A percentile compares a stretch with the other conserved stretches of the same genome.
These are phyloP conservation scores for Eurytoma adleriae DNA, from an alignment of 2,888 invertebrate genomes.

Conservation along the genomic window DNA sequence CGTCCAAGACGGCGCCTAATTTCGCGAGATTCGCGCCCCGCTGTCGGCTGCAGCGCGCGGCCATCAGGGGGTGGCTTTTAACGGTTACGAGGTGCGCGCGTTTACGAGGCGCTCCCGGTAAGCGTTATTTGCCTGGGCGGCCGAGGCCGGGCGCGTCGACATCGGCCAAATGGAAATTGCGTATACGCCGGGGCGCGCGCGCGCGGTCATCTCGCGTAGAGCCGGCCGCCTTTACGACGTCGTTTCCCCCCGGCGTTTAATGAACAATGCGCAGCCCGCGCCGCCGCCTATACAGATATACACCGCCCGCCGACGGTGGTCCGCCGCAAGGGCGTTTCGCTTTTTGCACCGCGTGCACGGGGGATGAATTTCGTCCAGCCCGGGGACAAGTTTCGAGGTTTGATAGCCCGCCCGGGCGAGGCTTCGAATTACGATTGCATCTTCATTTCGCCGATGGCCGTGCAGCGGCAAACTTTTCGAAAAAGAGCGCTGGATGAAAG, in stretches of 20 bases:
- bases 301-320: slow-evolving; percentile 9
- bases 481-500: too few species aligned
- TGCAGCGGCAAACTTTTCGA: too few species aligned
- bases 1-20: slow-evolving; percentile 59
- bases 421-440: too few species aligned
- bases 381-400: too few species aligned
- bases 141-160: slow-evolving; percentile 63
- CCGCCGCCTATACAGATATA: background rate
- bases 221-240: slow-evolving; percentile 65
- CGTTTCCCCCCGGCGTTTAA: slow-evolving; percentile 62
- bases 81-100: slow-evolving; percentile 69
- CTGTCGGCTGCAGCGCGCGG: background rate
- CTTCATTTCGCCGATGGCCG: too few species aligned
- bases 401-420: too few species aligned
- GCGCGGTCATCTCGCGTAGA: slow-evolving; percentile 54
- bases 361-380: background rate
- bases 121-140: slow-evolving; percentile 65
- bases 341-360: background rate
- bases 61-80: slow-evolving; percentile 65
- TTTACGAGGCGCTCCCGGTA: slow-evolving; percentile 67
- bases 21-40: slow-evolving; percentile 15
- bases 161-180: slow-evolving; percentile 72
- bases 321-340: too few species aligned
- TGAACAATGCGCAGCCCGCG: slow-evolving; percentile 63
- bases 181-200: slow-evolving; percentile 61